A percentile compares a stretch with the other conserved stretches of the same genome.
Evolutionary conservation across 2,797 vertebrate genomes (phyloP).

Genomic region (Eidolon dupreanum): DNA sequence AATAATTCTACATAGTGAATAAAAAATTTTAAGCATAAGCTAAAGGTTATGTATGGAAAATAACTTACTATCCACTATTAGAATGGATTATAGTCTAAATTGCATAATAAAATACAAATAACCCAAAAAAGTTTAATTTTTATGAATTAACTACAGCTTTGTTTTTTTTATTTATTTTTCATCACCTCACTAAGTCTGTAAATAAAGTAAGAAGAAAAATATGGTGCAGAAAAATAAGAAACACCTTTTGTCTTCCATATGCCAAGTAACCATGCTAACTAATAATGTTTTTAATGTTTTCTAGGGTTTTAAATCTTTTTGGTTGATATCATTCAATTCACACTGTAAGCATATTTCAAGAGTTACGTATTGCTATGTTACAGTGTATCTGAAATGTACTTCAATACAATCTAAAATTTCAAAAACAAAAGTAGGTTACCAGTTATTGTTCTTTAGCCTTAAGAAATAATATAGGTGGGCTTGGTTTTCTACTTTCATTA

Average conservation of each 20-base stretch:
- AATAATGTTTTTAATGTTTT: neutral
- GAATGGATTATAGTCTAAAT: neutral
- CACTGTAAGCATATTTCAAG: neutral
- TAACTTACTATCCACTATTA: neutral
- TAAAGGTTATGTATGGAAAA: neutral
- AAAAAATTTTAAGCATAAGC: neutral
- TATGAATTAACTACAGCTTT: neutral
- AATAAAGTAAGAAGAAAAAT: neutral
- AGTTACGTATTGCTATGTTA: neutral
- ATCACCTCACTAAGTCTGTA: neutral
- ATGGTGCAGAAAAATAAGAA: neutral
- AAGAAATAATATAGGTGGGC: neutral
- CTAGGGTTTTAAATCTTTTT: neutral
- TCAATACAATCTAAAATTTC: neutral
- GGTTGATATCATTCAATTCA: neutral
- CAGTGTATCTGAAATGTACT: neutral
- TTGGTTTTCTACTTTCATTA: neutral
- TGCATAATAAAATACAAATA: neutral
- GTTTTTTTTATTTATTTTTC: neutral
- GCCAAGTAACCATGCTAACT: neutral
- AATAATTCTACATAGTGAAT: neutral
- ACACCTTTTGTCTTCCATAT: neutral
- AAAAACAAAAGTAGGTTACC: neutral
- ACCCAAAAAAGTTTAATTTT: neutral
- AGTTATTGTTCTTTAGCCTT: neutral